phyloP scores from a whole-genome alignment of 2,888 invertebrate species.

The Actias luna region DNA sequence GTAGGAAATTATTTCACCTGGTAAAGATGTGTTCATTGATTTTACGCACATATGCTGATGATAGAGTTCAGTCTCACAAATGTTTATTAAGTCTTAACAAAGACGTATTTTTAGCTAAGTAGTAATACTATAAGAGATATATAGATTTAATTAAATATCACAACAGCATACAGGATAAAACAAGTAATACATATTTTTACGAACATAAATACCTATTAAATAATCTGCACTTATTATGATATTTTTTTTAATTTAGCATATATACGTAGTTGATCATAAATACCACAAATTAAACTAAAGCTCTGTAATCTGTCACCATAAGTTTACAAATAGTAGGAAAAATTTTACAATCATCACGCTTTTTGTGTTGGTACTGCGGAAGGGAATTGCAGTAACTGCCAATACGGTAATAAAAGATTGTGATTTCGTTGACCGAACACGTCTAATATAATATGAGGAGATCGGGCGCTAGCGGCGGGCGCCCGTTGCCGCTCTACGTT shows the following conservation, averaged over 20 bases:
- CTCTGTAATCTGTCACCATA: background rate
- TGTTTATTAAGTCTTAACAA: no score
- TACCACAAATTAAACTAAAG: background rate
- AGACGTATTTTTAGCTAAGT: no score
- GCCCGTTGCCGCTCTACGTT: conserved; percentile 37
- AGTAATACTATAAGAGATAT: background rate
- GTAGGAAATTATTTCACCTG: conserved; percentile 4
- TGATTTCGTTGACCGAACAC: conserved; percentile 57
- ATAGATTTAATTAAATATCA: background rate
- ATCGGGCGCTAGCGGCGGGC: conserved; percentile 19
- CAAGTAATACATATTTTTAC: no score
- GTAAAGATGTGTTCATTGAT: conserved; percentile 1
- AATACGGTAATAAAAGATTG: conserved; percentile 41
- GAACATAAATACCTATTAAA: no score
- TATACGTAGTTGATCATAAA: background rate
- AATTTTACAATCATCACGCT: background rate
- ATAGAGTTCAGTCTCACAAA: no score
- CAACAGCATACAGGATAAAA: no score
- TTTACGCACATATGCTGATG: background rate
- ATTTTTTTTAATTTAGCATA: no score
- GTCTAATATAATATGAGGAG: conserved; percentile 65
- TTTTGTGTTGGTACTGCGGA: conserved; percentile 27
- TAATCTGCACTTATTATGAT: no score
- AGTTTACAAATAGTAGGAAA: background rate
- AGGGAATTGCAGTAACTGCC: conserved; percentile 44